These are phyloP conservation scores for Polymixis flavicincta DNA, from an alignment of 2,888 invertebrate genomes.

Conservation along the genomic window DNA sequence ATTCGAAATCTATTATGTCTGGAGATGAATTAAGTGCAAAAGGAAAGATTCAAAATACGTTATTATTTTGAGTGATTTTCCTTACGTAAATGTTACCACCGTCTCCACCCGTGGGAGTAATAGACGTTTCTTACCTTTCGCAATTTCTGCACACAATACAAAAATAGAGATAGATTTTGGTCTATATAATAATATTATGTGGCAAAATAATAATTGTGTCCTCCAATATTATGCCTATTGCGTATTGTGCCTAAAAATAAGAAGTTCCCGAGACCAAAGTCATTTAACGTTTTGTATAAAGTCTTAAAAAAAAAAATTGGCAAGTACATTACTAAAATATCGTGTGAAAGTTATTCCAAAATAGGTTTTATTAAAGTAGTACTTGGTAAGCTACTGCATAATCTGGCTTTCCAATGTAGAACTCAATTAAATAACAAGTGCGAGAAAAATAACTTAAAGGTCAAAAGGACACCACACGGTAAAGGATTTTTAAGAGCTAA, in stretches of 20 bases:
- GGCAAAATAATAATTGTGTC: not conserved
- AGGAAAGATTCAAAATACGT: not conserved
- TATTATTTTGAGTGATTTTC: not conserved
- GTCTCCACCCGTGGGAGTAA: not conserved
- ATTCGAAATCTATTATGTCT: constrained; percentile 34
- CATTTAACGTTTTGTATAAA: not conserved
- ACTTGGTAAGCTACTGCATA: not conserved
- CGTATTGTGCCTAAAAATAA: not conserved
- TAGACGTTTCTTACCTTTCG: not conserved
- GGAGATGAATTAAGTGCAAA: not conserved
- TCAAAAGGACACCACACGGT: not conserved
- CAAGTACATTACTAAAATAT: not conserved
- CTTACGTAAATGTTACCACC: not conserved
- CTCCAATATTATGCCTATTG: not conserved
- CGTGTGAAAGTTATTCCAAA: not conserved
- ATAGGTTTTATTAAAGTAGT: not conserved
- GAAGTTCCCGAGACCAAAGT: too few relatives aligned
- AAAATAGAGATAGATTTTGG: not conserved
- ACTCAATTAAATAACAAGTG: not conserved
- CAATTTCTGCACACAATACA: not conserved
- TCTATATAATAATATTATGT: not conserved
- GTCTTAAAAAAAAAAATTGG: not conserved
- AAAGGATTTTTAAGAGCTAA: not conserved
- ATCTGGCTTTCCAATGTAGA: not conserved
- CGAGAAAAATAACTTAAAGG: not conserved